These are phyloP conservation scores for Himalopsyche japonica DNA, from an alignment of 2,888 invertebrate genomes.

Conservation along the genomic window DNA sequence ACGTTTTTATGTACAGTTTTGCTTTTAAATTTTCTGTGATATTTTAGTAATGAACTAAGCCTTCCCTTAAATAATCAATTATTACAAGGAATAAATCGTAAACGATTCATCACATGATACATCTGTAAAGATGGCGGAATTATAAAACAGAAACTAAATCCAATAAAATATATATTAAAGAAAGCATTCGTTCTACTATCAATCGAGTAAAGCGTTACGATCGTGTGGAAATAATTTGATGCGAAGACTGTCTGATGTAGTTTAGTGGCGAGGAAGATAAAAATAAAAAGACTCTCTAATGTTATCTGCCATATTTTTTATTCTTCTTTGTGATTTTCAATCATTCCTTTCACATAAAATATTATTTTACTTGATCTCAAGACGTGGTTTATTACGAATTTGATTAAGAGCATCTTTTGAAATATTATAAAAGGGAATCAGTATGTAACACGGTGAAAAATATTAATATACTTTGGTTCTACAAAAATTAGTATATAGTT, in stretches of 20 bases:
- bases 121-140: background rate
- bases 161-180: background rate
- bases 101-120: no score
- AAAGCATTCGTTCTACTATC: background rate
- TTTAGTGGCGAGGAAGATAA: background rate
- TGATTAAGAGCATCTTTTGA: background rate
- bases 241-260: background rate
- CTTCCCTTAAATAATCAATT: no score
- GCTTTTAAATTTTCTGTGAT: no score
- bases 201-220: background rate
- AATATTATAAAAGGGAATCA: no score
- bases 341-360: background rate
- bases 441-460: no score
- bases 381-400: background rate
- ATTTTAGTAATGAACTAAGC: no score
- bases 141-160: background rate
- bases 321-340: background rate
- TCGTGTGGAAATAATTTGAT: background rate
- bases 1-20: no score
- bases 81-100: no score
- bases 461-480: no score
- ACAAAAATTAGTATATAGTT: no score
- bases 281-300: background rate
- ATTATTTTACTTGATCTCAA: background rate
- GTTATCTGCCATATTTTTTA: background rate